These are phyloP conservation scores for Cynopterus sphinx DNA, from an alignment of 2,797 vertebrate genomes.

Conservation along the genomic window DNA sequence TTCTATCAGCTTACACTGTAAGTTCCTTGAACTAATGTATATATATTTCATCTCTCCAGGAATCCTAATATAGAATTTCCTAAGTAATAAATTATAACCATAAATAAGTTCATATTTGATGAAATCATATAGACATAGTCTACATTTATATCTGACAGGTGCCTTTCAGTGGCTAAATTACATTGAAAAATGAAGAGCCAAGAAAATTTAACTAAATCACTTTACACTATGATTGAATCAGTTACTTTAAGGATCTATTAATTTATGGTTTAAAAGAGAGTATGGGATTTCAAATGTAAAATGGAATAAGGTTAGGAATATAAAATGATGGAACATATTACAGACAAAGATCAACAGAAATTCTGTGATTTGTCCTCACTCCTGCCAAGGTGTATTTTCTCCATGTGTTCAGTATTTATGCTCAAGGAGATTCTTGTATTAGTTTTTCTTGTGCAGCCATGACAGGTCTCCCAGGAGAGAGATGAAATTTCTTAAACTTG, in stretches of 20 bases:
- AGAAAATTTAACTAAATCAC: not conserved
- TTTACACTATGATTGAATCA: not conserved
- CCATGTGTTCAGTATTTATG: not conserved
- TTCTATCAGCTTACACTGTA: not conserved
- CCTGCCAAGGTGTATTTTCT: not conserved
- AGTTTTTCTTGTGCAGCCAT: not conserved
- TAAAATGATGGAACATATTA: not conserved
- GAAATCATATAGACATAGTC: not conserved
- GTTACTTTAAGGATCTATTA: not conserved
- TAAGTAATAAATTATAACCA: not conserved
- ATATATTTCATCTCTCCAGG: not conserved
- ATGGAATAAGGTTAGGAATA: not conserved
- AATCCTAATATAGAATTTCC: not conserved
- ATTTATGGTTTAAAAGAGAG: not conserved
- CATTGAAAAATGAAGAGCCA: not conserved
- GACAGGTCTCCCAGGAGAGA: not conserved
- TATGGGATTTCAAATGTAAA: not conserved
- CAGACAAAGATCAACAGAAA: not conserved
- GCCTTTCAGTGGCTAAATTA: not conserved
- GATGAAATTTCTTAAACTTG: not conserved
- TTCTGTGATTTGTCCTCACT: not conserved
- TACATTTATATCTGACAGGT: not conserved
- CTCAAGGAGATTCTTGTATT: not conserved
- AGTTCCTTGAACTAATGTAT: not conserved
- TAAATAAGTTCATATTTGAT: not conserved